A percentile compares a stretch with the other conserved stretches of the same genome.
These are phyloP conservation scores for Chiridota heheva DNA, from an alignment of 35 echinoderm and acorn worm species.

Conservation along the genomic window DNA sequence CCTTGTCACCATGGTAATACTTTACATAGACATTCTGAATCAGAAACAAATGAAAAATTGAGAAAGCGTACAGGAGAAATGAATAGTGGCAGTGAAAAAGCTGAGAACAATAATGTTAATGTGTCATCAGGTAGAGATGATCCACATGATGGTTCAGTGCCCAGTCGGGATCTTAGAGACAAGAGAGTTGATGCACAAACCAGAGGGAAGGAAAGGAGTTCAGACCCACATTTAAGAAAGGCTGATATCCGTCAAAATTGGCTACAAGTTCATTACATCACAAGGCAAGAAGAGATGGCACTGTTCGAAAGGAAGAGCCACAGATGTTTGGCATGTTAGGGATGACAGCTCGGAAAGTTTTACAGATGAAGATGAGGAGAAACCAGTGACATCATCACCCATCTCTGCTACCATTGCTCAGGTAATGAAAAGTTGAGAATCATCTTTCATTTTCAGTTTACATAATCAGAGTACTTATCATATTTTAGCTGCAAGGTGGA, in stretches of 20 bases:
- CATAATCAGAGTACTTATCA: background rate
- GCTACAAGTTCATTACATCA: too few relatives aligned
- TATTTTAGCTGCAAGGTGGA: background rate
- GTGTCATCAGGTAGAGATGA: background rate
- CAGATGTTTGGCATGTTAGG: too few relatives aligned
- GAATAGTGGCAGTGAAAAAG: background rate
- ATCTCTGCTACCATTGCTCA: slow-evolving; percentile 28
- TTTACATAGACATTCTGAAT: slow-evolving; percentile 27
- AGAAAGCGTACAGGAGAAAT: background rate
- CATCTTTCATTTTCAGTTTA: background rate
- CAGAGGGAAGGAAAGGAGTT: too few relatives aligned
- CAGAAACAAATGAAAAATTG: background rate
- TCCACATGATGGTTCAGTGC: background rate
- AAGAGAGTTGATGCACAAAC: background rate
- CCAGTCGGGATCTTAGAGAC: background rate
- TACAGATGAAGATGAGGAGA: background rate
- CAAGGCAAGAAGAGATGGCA: too few relatives aligned
- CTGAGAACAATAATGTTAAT: background rate
- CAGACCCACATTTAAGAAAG: too few relatives aligned
- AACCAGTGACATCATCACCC: background rate
- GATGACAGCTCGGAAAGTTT: too few relatives aligned
- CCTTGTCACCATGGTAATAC: slow-evolving; percentile 52
- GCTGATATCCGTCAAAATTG: too few relatives aligned
- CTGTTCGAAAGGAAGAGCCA: too few relatives aligned
- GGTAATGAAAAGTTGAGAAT: background rate